Evolutionary conservation across 2,113 vertebrate species (phyloP).

Genomic region (Chloroceryle aenea): DNA sequence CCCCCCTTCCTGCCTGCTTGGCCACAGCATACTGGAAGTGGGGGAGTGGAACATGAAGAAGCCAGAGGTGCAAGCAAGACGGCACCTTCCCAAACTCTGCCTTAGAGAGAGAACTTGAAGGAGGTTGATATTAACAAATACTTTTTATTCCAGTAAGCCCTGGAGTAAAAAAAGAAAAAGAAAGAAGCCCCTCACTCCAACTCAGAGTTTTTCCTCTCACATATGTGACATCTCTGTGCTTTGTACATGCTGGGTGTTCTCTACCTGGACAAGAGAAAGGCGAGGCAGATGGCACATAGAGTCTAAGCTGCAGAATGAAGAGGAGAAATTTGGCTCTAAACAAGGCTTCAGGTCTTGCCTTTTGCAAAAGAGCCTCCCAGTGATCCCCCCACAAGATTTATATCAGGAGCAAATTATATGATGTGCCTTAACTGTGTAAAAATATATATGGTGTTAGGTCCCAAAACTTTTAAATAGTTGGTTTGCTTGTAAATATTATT

Average conservation of each 20-base stretch:
- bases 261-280: not conserved
- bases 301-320: not conserved
- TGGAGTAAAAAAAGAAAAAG: not conserved
- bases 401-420: not conserved
- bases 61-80: not conserved
- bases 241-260: not conserved
- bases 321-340: not conserved
- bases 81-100: not conserved
- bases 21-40: not conserved
- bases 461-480: not conserved
- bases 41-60: not conserved
- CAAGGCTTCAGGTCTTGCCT: not conserved
- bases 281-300: not conserved
- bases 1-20: slow-evolving; percentile 5
- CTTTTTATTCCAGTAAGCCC: not conserved
- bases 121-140: accelerated
- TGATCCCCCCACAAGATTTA: not conserved
- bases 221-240: not conserved
- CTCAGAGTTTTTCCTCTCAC: not conserved
- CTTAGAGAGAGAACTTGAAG: not conserved
- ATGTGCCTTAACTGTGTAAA: not conserved
- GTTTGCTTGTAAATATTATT: not conserved
- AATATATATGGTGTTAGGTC: not conserved
- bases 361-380: not conserved
- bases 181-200: not conserved